Evolutionary conservation across 2,888 invertebrate genomes (phyloP).

Genomic region (Euplexia lucipara): DNA sequence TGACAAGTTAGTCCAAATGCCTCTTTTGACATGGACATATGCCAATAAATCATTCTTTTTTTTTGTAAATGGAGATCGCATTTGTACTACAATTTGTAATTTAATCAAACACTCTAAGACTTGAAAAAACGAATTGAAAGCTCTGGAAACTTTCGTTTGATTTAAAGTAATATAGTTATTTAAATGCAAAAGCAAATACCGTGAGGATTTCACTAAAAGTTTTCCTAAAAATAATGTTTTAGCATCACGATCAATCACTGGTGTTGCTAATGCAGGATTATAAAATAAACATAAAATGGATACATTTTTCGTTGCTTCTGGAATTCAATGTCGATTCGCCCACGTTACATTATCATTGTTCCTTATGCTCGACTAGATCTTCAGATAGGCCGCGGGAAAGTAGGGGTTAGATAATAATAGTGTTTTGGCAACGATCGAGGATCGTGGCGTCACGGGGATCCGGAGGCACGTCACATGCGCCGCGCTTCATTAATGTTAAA

Average conservation of each 20-base stretch:
- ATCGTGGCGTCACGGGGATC: constrained; percentile 66
- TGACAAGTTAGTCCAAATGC: constrained; percentile 6
- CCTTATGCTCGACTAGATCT: constrained; percentile 39
- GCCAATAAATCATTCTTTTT: constrained; percentile 37
- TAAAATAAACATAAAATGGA: constrained; percentile 37
- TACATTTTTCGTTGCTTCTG: constrained; percentile 11
- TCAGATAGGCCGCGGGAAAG: constrained; percentile 51
- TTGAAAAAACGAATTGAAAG: constrained; percentile 11
- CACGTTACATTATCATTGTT: constrained; percentile 39
- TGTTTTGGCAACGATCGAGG: constrained; percentile 79
- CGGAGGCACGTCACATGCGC: constrained; percentile 69
- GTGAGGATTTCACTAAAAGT: constrained; percentile 29
- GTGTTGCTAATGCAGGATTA: constrained; percentile 34
- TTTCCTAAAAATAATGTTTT: constrained; percentile 22
- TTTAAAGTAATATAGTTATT: constrained; percentile 57
- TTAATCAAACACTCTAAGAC: constrained; percentile 6
- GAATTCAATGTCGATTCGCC: constrained; percentile 30
- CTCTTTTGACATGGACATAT: constrained; percentile 19
- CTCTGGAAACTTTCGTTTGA: constrained; percentile 47
- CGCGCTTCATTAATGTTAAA: constrained; percentile 83
- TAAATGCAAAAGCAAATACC: constrained; percentile 51
- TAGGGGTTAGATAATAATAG: constrained; percentile 72
- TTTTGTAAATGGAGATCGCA: constrained; percentile 23
- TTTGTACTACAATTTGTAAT: constrained; percentile 4
- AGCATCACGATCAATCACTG: constrained; percentile 41